phyloP scores from a whole-genome alignment of 2,797 vertebrate genomes.

The Antrozous pallidus region DNA sequence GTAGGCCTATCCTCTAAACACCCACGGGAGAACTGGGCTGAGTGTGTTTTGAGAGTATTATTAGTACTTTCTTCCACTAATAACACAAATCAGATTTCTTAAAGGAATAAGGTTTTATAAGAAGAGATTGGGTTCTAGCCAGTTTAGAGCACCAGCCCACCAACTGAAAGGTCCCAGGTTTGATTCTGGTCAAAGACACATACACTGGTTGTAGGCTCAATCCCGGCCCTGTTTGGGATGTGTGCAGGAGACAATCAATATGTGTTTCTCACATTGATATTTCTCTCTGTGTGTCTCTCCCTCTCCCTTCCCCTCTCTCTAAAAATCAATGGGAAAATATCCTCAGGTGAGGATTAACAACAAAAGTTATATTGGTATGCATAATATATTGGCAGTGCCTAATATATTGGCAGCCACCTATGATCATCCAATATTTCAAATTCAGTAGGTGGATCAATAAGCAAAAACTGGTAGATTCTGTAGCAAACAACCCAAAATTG shows the following conservation, averaged over 20 bases:
- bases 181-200: too few relatives aligned
- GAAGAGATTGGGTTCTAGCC: neutral
- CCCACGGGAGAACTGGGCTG: neutral
- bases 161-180: too few relatives aligned
- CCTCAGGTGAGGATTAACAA: too few relatives aligned
- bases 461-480: neutral
- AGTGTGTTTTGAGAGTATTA: slow-evolving; percentile 21
- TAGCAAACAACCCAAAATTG: neutral
- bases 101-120: neutral
- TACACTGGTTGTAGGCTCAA: too few relatives aligned
- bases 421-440: neutral
- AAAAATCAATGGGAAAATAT: too few relatives aligned
- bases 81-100: neutral
- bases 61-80: neutral
- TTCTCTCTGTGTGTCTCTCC: too few relatives aligned
- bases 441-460: neutral
- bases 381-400: neutral
- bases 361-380: neutral
- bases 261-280: too few relatives aligned
- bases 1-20: neutral
- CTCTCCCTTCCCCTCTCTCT: too few relatives aligned
- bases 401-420: neutral
- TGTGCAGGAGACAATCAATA: too few relatives aligned
- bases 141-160: too few relatives aligned
- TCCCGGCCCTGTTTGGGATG: too few relatives aligned